Evolutionary conservation across 2,113 vertebrate species (phyloP).

Genomic region (Amphiprion ocellaris): DNA sequence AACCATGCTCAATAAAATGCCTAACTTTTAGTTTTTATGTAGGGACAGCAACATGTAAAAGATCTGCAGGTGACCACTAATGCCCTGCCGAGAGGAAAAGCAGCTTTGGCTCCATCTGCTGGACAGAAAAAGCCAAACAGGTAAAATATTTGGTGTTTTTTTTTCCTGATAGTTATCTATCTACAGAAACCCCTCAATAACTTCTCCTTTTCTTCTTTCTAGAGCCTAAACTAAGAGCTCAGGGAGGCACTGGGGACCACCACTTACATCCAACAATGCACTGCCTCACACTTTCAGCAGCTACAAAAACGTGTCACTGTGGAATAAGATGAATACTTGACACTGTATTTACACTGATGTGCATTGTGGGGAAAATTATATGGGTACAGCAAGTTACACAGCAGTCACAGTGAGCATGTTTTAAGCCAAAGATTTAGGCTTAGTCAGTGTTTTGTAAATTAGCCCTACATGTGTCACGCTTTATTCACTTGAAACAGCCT

Average conservation of each 20-base stretch:
- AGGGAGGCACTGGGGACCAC: constrained; percentile 60
- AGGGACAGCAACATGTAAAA: constrained; percentile 58
- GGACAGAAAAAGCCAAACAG: constrained; percentile 75
- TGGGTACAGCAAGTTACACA: not conserved
- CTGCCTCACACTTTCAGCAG: constrained; percentile 43
- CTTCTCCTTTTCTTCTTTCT: constrained; percentile 13
- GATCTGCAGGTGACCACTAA: constrained; percentile 41
- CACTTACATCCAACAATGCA: constrained; percentile 43
- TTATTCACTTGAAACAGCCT: constrained; percentile 62
- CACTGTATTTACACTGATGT: constrained; percentile 29
- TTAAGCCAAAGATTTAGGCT: constrained; percentile 39
- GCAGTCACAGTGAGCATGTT: constrained; percentile 3
- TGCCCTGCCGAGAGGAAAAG: constrained; percentile 62
- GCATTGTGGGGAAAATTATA: not conserved
- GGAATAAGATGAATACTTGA: constrained; percentile 41
- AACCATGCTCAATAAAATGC: not conserved
- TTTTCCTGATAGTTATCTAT: not conserved
- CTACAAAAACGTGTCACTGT: constrained; percentile 21
- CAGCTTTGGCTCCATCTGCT: constrained; percentile 76
- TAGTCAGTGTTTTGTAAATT: constrained; percentile 27
- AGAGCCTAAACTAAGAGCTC: constrained; percentile 70
- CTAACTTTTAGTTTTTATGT: not conserved
- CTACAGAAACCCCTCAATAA: not conserved
- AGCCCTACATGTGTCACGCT: constrained; percentile 31
- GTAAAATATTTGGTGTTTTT: constrained; percentile 35